A percentile compares a stretch with the other conserved stretches of the same genome.
These are phyloP conservation scores for Microchirus variegatus DNA, from an alignment of 2,797 vertebrate species.

Conservation along the genomic window DNA sequence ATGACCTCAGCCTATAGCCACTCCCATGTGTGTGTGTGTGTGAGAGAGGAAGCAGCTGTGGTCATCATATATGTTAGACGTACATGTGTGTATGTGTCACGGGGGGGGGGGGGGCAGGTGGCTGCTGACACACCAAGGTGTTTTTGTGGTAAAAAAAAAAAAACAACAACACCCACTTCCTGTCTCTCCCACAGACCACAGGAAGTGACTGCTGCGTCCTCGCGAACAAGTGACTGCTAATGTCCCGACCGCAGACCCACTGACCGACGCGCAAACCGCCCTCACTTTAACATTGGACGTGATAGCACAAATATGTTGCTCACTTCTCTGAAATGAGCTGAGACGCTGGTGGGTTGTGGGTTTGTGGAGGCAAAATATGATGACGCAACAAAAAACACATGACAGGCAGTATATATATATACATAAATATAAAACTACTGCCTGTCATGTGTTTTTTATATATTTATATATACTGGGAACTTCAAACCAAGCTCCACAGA, in stretches of 20 bases:
- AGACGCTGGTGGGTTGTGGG: constrained; percentile 9
- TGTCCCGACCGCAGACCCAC: constrained; percentile 8
- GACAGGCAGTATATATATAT: no score
- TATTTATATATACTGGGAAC: no score
- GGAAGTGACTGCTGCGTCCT: constrained; percentile 52
- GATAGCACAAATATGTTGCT: constrained; percentile 25
- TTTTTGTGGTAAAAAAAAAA: constrained; percentile 21
- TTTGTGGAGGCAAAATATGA: constrained; percentile 18
- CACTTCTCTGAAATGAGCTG: not conserved
- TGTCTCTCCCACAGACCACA: constrained; percentile 50
- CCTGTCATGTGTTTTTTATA: no score
- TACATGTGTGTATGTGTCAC: constrained; percentile 16
- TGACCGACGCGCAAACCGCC: constrained; percentile 12
- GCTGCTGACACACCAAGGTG: constrained; percentile 49
- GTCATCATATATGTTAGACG: not conserved
- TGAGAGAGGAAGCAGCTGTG: not conserved
- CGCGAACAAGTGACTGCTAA: constrained; percentile 16
- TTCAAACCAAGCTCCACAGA: not conserved
- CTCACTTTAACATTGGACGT: constrained; percentile 15
- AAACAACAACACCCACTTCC: constrained; percentile 55
- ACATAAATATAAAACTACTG: no score
- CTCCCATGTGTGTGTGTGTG: constrained; percentile 6
- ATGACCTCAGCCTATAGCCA: constrained; percentile 48
- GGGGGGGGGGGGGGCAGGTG: no score
- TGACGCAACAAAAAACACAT: constrained; percentile 5